phyloP scores from a whole-genome alignment of 2,797 vertebrate species.

The Platalea minor region DNA sequence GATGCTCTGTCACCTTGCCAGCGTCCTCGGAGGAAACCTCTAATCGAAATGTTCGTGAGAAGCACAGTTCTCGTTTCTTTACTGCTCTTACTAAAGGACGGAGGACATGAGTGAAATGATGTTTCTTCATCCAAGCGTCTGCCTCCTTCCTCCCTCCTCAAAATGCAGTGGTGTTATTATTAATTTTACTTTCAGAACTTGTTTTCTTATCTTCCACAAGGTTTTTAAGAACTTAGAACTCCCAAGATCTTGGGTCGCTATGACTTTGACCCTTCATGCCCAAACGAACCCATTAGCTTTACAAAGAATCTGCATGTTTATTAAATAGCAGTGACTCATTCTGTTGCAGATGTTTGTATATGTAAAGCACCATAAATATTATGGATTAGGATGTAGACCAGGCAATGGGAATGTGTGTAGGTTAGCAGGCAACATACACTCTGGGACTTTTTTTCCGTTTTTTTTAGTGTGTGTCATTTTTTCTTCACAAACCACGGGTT shows the following conservation, averaged over 20 bases:
- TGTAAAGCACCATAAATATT: slow-evolving; percentile 27
- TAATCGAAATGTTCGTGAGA: not conserved
- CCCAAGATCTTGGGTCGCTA: not conserved
- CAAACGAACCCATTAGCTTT: not conserved
- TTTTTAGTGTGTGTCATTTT: not conserved
- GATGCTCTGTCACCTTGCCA: not conserved
- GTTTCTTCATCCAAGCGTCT: not conserved
- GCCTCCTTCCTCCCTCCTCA: not conserved
- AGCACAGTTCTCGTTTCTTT: not conserved
- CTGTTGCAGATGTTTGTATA: slow-evolving; percentile 25
- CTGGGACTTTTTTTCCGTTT: not conserved
- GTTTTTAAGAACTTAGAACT: not conserved
- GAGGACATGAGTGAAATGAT: not conserved
- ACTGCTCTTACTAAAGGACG: not conserved
- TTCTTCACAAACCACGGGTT: not conserved
- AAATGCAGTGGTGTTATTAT: not conserved
- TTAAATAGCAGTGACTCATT: slow-evolving; percentile 36
- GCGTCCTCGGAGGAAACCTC: not conserved
- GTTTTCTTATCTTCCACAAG: not conserved
- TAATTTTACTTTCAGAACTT: not conserved
- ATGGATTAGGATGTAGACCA: not conserved
- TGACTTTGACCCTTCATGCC: not conserved
- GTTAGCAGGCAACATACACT: not conserved
- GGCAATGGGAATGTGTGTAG: not conserved
- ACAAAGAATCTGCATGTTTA: slow-evolving; percentile 35